These are phyloP conservation scores for Podiceps cristatus DNA, from an alignment of 2,113 vertebrate genomes.

Conservation along the genomic window DNA sequence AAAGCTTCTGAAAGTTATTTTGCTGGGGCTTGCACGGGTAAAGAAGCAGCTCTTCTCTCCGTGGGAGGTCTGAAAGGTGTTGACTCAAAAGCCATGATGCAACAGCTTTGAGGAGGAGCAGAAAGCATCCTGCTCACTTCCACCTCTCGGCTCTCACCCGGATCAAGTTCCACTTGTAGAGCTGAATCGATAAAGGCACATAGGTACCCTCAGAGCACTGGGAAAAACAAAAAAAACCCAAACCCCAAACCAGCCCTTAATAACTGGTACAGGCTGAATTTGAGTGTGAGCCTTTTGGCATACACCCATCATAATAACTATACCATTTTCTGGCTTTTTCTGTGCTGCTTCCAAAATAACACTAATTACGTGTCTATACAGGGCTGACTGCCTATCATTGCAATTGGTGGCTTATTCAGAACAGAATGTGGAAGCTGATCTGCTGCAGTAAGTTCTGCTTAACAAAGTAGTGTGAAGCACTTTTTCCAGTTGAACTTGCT, in stretches of 20 bases:
- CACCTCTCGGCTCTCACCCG: background rate
- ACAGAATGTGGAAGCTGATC: rapidly evolving
- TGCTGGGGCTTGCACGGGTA: background rate
- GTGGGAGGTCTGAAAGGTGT: constrained; percentile 50
- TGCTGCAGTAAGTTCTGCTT: background rate
- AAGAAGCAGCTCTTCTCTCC: background rate
- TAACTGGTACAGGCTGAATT: background rate
- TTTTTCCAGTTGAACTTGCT: background rate
- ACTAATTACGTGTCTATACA: rapidly evolving
- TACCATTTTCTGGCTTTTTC: background rate
- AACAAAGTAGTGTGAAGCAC: background rate
- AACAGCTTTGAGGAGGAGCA: constrained; percentile 9
- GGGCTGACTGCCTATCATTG: background rate
- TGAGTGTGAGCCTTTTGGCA: background rate
- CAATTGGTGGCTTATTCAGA: background rate
- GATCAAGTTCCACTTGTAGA: background rate
- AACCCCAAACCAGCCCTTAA: too few species aligned
- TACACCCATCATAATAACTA: background rate
- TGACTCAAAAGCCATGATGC: background rate
- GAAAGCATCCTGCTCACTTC: background rate
- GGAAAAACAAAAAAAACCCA: background rate
- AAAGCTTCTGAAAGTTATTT: background rate
- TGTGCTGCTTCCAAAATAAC: background rate
- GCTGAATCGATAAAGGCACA: background rate
- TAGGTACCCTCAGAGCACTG: background rate